Percentiles rank a stretch among this genome's conserved stretches.
Evolutionary conservation across 2,888 invertebrate species (phyloP).

Genomic region (Willowsia nigromaculata): DNA sequence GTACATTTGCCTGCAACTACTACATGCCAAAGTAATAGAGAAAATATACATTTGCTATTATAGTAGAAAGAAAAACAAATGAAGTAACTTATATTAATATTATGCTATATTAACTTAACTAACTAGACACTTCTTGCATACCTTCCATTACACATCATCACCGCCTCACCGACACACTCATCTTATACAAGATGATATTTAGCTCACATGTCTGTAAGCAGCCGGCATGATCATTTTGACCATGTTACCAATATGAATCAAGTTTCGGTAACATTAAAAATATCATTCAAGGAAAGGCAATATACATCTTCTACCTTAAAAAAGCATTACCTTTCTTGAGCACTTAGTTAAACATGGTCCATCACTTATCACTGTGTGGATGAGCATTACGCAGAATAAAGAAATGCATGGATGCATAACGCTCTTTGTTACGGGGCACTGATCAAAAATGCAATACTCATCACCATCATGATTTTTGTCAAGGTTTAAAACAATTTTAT

Average conservation of each 20-base stretch:
- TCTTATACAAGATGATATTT: background rate
- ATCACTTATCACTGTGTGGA: too few relatives aligned
- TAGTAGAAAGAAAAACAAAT: background rate
- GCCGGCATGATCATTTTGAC: constrained; percentile 40
- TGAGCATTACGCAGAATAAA: background rate
- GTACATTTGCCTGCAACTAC: constrained; percentile 53
- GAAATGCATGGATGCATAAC: constrained; percentile 62
- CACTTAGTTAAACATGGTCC: background rate
- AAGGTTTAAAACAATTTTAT: constrained; percentile 49
- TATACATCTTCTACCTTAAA: background rate
- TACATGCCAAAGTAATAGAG: constrained; percentile 14
- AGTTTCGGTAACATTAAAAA: constrained; percentile 66
- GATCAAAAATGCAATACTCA: constrained; percentile 65
- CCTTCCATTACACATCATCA: background rate
- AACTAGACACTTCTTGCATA: constrained; percentile 7
- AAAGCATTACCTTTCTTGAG: background rate
- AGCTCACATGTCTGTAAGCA: background rate
- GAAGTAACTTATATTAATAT: background rate
- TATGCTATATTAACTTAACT: background rate
- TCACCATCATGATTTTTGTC: constrained; percentile 44
- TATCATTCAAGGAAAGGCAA: constrained; percentile 36
- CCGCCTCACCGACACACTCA: background rate
- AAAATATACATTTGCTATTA: background rate
- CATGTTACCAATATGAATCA: constrained; percentile 57
- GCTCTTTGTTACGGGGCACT: constrained; percentile 68